A percentile compares a stretch with the other conserved stretches of the same genome.
Conservation (phyloP, 2,113 vertebrate genomes). For the Sitta europaea region DNA sequence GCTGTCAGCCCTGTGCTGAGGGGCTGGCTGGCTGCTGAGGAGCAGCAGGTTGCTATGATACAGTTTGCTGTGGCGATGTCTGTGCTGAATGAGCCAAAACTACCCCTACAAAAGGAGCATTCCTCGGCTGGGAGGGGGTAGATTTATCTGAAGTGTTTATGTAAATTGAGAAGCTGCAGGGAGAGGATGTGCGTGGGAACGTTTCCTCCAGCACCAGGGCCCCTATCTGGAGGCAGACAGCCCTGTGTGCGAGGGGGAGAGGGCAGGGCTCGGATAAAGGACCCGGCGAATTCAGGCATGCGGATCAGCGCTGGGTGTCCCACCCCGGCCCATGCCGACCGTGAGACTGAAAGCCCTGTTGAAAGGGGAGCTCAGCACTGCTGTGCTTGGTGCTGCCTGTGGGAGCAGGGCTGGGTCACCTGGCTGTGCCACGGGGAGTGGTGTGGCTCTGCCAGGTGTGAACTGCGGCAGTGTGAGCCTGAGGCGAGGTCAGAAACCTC, state of each 20-base stretch:
- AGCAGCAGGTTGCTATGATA: constrained; percentile 53
- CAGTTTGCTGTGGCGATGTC: constrained; percentile 16
- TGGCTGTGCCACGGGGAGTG: neutral
- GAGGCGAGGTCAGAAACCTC: neutral
- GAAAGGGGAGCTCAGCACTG: neutral
- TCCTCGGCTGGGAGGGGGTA: constrained; percentile 27
- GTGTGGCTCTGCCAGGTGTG: neutral
- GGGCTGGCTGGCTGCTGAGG: neutral
- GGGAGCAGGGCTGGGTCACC: neutral
- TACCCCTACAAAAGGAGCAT: constrained; percentile 40
- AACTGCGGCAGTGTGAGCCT: neutral
- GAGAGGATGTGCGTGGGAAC: constrained; percentile 1
- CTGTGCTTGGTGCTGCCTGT: neutral
- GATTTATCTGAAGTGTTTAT: constrained; percentile 21
- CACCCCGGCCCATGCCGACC: neutral
- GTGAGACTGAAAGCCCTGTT: rapidly evolving
- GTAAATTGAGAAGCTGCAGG: neutral
- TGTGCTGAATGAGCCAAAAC: constrained; percentile 12
- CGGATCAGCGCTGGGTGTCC: neutral
- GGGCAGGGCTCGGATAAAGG: neutral
- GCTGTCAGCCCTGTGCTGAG: neutral
- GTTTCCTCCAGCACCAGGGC: neutral
- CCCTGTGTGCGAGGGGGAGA: neutral
- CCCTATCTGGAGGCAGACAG: neutral
- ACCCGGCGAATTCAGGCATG: neutral